phyloP scores from a whole-genome alignment of 2,113 vertebrate genomes.

The Haliaeetus leucogaster region DNA sequence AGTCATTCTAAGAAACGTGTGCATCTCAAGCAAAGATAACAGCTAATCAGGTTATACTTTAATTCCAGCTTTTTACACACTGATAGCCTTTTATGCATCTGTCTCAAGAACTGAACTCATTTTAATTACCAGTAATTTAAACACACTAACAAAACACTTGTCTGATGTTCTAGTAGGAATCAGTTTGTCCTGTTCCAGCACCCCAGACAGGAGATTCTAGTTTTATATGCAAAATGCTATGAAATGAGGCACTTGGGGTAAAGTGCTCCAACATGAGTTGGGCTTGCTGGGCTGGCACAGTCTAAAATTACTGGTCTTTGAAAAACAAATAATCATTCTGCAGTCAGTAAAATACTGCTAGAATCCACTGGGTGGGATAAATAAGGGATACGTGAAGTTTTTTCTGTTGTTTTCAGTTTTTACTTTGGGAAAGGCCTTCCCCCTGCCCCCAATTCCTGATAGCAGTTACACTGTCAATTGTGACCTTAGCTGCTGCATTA shows the following conservation, averaged over 20 bases:
- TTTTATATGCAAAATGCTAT: not conserved
- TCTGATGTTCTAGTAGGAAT: not conserved
- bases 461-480: not conserved
- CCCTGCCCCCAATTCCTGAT: not conserved
- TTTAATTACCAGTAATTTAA: not conserved
- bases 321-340: not conserved
- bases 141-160: not conserved
- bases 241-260: not conserved
- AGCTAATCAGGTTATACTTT: not conserved
- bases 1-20: not conserved
- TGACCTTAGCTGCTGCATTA: not conserved
- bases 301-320: not conserved
- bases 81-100: not conserved
- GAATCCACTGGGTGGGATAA: not conserved
- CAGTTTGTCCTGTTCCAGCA: not conserved
- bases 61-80: not conserved
- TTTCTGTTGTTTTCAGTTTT: not conserved
- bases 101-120: not conserved
- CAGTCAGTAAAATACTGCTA: not conserved
- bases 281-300: not conserved
- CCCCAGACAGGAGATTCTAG: not conserved
- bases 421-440: not conserved
- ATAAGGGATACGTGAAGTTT: rapidly evolving
- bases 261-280: not conserved
- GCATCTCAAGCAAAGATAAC: not conserved